These are phyloP conservation scores for Xylophagus ater DNA, from an alignment of 2,888 invertebrate species.

Conservation along the genomic window DNA sequence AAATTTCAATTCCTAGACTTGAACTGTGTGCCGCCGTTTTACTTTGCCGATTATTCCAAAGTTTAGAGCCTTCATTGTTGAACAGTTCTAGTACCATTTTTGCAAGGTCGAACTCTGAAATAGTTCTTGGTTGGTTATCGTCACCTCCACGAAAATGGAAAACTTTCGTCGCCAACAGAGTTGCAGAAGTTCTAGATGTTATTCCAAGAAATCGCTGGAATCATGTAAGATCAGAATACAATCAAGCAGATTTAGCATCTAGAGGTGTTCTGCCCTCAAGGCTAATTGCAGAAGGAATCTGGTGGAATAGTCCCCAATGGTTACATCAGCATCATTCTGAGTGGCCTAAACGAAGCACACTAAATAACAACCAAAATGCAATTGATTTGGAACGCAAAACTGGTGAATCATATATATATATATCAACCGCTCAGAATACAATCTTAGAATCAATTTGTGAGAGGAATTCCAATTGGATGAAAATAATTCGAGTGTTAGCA, in stretches of 20 bases:
- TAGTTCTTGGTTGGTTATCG: constrained; percentile 1
- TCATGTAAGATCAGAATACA: constrained; percentile 1
- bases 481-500: too few relatives aligned
- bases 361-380: too few relatives aligned
- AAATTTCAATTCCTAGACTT: background rate
- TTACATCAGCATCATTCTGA: constrained; percentile 19
- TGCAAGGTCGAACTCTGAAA: constrained; percentile 1
- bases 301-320: constrained; percentile 11
- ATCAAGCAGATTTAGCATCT: constrained; percentile 1
- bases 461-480: too few relatives aligned
- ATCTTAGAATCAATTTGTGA: too few relatives aligned
- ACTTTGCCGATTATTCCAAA: background rate
- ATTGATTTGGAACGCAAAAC: too few relatives aligned
- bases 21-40: constrained; percentile 5
- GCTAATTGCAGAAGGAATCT: background rate
- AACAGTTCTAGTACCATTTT: background rate
- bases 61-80: background rate
- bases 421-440: too few relatives aligned
- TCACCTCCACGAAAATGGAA: constrained; percentile 3
- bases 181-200: background rate
- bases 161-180: constrained; percentile 7
- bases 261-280: background rate
- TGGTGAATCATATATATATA: too few relatives aligned
- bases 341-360: background rate
- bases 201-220: background rate